phyloP scores from a whole-genome alignment of 2,888 invertebrate species.

The Drosophila incognita region DNA sequence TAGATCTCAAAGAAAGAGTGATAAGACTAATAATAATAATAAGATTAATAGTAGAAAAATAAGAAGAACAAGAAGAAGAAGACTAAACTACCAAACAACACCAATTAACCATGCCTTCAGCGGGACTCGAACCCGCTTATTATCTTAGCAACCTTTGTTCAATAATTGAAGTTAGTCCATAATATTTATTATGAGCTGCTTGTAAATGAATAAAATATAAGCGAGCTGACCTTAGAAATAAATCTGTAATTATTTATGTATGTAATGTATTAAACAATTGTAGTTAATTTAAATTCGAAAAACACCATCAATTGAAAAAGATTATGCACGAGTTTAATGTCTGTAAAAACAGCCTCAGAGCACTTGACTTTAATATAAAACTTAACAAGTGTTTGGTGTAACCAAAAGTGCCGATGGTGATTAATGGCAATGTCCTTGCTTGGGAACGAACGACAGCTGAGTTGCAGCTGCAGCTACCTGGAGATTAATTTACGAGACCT shows the following conservation, averaged over 20 bases:
- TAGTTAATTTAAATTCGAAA: background rate
- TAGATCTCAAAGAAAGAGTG: no score
- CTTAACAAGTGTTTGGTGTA: background rate
- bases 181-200: background rate
- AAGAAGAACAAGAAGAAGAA: no score
- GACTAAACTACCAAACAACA: no score
- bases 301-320: background rate
- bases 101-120: no score
- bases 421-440: background rate
- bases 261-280: background rate
- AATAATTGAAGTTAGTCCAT: background rate
- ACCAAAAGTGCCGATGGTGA: background rate
- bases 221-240: background rate
- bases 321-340: background rate
- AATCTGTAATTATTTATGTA: background rate
- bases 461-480: background rate
- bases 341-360: background rate
- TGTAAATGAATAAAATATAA: background rate
- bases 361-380: background rate
- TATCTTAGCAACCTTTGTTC: background rate
- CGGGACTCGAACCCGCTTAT: no score
- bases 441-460: background rate
- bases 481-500: constrained; percentile 20
- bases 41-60: no score
- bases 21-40: no score